Base-by-base conservation (phyloP, 2,113 vertebrate species). In the Vombatus ursinus region DNA sequence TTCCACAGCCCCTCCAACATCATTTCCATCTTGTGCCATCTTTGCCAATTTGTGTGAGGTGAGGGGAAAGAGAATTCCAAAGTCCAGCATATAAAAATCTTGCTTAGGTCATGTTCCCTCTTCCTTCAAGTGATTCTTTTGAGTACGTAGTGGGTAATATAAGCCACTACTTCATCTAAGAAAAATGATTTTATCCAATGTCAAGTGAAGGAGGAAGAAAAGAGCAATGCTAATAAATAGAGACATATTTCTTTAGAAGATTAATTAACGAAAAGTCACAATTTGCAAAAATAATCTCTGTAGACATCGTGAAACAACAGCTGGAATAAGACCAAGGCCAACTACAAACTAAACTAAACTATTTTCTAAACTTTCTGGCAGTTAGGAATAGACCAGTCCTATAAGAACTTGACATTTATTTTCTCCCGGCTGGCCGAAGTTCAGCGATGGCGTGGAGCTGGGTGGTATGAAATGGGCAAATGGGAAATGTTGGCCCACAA, bases 311-410 rank as follows among this genome's bases (percentile, higher is more conserved):
- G n/a, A 50, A 90, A 90, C 28, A 57, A 31, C 47, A 26, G 92
- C n/a, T 68, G 84, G 37, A 89, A 50, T 89, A 92, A 89, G 12
- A 54, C 50, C 5, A 47, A 9, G 28, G 51, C 19, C 49, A 94
- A 94, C 7, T 44, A 92, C 11, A 52, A 10, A 3, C 44, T 53
- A 84, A n/a, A 5, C 68, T 84, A 44, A 84, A 84, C 68, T 47
- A 52, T 77, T 94, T 95, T 92, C 50, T 24, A 92, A 90, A 90
- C n/a, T 61, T 8, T 92, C 50, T 90, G 84, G 14, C 44, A 92
- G 89, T 12, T 28, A 24, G 28, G 49, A 16, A 94, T 50, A 68
- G 52, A 77, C 9, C 12, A 93, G 90, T 52, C 22, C 52, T 93
- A 92, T 61, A 25, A 8, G 49, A n/a, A 50, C 37, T 53, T 10